Percentiles rank a stretch among this genome's conserved stretches.
These are phyloP conservation scores for Torymus texanus DNA, from an alignment of 2,888 invertebrate genomes.

Conservation along the genomic window DNA sequence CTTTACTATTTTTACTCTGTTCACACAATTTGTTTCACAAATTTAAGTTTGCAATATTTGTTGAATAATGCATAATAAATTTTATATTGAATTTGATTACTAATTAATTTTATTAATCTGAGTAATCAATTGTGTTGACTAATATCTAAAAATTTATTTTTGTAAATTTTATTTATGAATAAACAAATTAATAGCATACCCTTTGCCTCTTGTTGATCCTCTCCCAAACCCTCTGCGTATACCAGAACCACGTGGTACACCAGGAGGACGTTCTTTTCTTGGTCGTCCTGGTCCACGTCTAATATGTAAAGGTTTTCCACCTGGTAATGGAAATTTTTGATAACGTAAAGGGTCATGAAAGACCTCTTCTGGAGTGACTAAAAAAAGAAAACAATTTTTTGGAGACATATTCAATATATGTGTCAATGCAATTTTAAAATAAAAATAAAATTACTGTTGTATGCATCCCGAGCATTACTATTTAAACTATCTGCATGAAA, in stretches of 20 bases:
- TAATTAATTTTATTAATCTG: too few relatives aligned
- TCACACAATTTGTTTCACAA: too few relatives aligned
- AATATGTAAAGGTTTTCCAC: conserved; percentile 79
- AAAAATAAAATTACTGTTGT: conserved; percentile 45
- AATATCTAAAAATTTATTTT: too few relatives aligned
- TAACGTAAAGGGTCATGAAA: conserved; percentile 81
- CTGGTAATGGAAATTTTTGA: conserved; percentile 75
- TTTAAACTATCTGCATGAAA: conserved; percentile 52
- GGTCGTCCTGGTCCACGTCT: conserved; percentile 88
- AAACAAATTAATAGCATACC: conserved; percentile 58
- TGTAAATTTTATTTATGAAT: too few relatives aligned
- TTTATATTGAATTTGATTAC: too few relatives aligned
- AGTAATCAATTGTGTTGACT: too few relatives aligned
- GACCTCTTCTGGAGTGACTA: conserved; percentile 79
- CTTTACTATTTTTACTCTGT: too few relatives aligned
- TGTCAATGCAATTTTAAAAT: background rate
- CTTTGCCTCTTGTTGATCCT: conserved; percentile 72
- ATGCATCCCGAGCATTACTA: conserved; percentile 49
- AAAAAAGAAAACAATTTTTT: conserved; percentile 38
- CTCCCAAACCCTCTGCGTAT: conserved; percentile 71
- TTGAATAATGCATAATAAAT: too few relatives aligned
- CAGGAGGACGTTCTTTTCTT: conserved; percentile 81
- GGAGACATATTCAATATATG: background rate
- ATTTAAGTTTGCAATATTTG: too few relatives aligned
- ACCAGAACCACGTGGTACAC: conserved; percentile 74